phyloP scores from a whole-genome alignment of 2,888 invertebrate species.

The Amphipyra tragopoginis region DNA sequence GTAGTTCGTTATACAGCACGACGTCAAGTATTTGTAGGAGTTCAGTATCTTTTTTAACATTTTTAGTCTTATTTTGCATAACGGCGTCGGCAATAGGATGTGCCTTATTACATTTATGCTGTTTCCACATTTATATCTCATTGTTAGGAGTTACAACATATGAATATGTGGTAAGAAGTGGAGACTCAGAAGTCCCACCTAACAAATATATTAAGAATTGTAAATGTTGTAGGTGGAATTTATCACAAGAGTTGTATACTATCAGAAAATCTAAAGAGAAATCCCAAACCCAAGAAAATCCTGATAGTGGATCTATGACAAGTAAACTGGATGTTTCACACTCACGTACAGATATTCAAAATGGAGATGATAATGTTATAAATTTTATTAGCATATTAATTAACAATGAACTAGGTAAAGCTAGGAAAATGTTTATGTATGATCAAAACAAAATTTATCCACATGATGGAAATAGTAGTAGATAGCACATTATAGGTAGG shows the following conservation, averaged over 20 bases:
- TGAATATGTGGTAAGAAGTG: constrained; percentile 92
- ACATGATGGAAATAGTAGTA: constrained; percentile 62
- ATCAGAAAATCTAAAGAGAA: constrained; percentile 56
- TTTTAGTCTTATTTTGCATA: constrained; percentile 90
- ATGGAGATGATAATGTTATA: constrained; percentile 65
- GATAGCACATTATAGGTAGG: constrained; percentile 32
- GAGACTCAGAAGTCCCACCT: constrained; percentile 63
- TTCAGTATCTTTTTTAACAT: constrained; percentile 78
- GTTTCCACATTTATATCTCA: constrained; percentile 96
- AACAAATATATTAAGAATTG: constrained; percentile 60
- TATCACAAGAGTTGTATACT: constrained; percentile 58
- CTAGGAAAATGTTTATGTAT: constrained; percentile 75
- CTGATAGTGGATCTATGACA: constrained; percentile 49
- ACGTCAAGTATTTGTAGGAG: constrained; percentile 72
- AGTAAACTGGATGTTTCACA: constrained; percentile 55
- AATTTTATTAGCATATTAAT: constrained; percentile 78
- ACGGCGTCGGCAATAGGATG: constrained; percentile 94
- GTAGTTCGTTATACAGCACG: constrained; percentile 64
- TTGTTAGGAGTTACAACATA: constrained; percentile 96
- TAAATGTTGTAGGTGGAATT: constrained; percentile 65
- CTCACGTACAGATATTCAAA: constrained; percentile 47
- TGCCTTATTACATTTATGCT: constrained; percentile 94
- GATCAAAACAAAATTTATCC: constrained; percentile 85
- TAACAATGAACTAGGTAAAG: constrained; percentile 77
- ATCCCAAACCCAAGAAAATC: constrained; percentile 30